A percentile compares a stretch with the other conserved stretches of the same genome.
These are phyloP conservation scores for Lucinisca nassula DNA, from an alignment of 2,888 invertebrate species.

Conservation along the genomic window DNA sequence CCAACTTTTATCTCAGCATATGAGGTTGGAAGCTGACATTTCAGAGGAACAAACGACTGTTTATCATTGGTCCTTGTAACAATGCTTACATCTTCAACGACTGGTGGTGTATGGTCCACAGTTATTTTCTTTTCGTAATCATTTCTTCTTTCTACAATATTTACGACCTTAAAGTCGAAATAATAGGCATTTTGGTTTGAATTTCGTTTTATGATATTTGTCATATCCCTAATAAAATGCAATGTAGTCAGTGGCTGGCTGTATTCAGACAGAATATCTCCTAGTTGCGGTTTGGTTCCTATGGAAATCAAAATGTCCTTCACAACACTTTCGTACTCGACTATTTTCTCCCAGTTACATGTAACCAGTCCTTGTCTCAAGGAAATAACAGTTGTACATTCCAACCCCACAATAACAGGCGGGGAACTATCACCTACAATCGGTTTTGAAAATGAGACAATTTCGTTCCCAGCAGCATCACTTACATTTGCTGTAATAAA, in stretches of 20 bases:
- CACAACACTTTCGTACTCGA: slow-evolving; percentile 65
- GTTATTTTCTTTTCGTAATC: slow-evolving; percentile 19
- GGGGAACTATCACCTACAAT: slow-evolving; percentile 56
- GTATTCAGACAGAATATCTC: slow-evolving; percentile 30
- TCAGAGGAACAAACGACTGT: slow-evolving; percentile 5
- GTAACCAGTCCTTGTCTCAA: slow-evolving; percentile 31
- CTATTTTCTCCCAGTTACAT: slow-evolving; percentile 54
- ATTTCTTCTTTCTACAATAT: slow-evolving; percentile 36
- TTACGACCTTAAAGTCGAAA: slow-evolving; percentile 39
- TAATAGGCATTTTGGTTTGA: slow-evolving; percentile 37
- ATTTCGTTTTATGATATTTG: slow-evolving; percentile 19
- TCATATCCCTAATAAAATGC: slow-evolving; percentile 46
- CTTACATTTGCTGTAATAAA: slow-evolving; percentile 46
- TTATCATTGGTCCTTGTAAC: slow-evolving; percentile 39
- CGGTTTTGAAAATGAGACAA: slow-evolving; percentile 26
- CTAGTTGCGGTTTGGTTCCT: slow-evolving; percentile 16
- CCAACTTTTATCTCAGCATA: slow-evolving; percentile 51
- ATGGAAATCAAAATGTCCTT: slow-evolving; percentile 33
- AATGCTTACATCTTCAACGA: slow-evolving; percentile 32
- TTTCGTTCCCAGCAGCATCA: slow-evolving; percentile 61
- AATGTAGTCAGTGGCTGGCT: slow-evolving; percentile 8
- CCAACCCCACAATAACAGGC: slow-evolving; percentile 46
- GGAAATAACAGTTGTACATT: slow-evolving; percentile 59
- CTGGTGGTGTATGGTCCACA: slow-evolving; percentile 61
- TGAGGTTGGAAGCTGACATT: slow-evolving; percentile 62